Evolutionary conservation across 1,140 invertebrate species (phyloP).

Genomic region (Neuroterus valhalla): DNA sequence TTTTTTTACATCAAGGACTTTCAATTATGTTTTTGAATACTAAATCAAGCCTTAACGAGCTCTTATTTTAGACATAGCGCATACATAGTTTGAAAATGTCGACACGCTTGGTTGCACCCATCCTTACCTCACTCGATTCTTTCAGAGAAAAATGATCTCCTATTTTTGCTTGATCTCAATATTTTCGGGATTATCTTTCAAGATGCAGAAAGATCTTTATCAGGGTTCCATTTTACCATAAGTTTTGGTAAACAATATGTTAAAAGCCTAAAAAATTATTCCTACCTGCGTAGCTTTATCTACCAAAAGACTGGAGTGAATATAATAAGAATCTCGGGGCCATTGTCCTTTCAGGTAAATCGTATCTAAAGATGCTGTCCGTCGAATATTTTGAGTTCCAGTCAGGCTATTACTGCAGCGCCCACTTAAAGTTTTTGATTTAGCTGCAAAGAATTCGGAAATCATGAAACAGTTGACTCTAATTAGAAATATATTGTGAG

Average conservation of each 20-base stretch:
- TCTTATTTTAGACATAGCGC: too few relatives aligned
- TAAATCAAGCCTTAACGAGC: too few relatives aligned
- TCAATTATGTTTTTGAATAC: too few relatives aligned
- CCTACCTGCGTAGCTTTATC: conserved; percentile 86
- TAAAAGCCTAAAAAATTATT: conserved; percentile 6
- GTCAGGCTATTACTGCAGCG: conserved; percentile 70
- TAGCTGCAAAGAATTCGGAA: conserved; percentile 72
- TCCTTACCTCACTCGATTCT: too few relatives aligned
- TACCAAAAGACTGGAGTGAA: conserved; percentile 81
- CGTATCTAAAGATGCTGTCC: conserved; percentile 85
- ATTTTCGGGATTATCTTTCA: too few relatives aligned
- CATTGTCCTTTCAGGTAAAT: conserved; percentile 86
- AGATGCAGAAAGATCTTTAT: too few relatives aligned
- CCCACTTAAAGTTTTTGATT: conserved; percentile 78
- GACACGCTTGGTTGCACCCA: too few relatives aligned
- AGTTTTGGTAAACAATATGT: too few relatives aligned
- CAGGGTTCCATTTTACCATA: too few relatives aligned
- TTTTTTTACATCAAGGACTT: too few relatives aligned
- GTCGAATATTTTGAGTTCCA: conserved; percentile 79
- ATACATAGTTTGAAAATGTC: too few relatives aligned
- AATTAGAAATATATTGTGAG: conserved; percentile 39
- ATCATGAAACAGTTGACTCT: conserved; percentile 8
- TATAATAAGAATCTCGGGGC: conserved; percentile 82
- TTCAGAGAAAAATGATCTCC: background rate
- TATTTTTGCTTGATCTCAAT: conserved; percentile 28